phyloP scores from a whole-genome alignment of 1,140 invertebrate species.

The Tetramorium simillimum region DNA sequence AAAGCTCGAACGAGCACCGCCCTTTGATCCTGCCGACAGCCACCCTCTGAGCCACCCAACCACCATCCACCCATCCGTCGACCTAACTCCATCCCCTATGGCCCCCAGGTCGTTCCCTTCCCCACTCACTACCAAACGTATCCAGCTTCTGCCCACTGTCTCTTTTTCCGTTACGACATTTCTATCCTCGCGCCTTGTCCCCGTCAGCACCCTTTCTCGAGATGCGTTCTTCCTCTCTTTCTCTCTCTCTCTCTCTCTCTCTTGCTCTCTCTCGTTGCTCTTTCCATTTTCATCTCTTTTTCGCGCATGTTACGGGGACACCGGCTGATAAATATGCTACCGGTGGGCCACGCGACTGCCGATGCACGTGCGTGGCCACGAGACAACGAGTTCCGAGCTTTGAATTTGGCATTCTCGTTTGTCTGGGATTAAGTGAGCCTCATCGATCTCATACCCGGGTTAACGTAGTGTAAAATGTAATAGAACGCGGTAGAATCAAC shows the following conservation, averaged over 20 bases:
- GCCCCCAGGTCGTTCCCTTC: slow-evolving; percentile 59
- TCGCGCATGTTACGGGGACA: slow-evolving; percentile 16
- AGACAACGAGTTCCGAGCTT: slow-evolving; percentile 32
- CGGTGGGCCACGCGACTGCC: slow-evolving; percentile 61
- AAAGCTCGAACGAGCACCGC: slow-evolving; percentile 80
- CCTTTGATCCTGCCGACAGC: slow-evolving; percentile 85
- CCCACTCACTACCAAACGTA: slow-evolving; percentile 37
- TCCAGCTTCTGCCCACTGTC: slow-evolving; percentile 48
- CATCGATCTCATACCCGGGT: not conserved
- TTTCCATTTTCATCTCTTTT: slow-evolving; percentile 14
- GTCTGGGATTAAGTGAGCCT: slow-evolving; percentile 26
- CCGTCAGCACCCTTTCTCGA: not conserved
- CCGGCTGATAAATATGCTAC: slow-evolving; percentile 71
- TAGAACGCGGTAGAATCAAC: not conserved
- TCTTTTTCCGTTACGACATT: slow-evolving; percentile 57
- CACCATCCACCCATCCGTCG: slow-evolving; percentile 65
- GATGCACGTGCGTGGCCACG: slow-evolving; percentile 66
- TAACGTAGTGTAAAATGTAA: slow-evolving; percentile 19
- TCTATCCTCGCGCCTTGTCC: slow-evolving; percentile 45
- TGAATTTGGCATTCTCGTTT: slow-evolving; percentile 36
- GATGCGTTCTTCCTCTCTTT: not conserved
- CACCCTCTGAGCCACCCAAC: slow-evolving; percentile 78
- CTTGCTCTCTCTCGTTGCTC: not conserved
- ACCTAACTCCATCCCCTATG: slow-evolving; percentile 73
- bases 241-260: slow-evolving; percentile 23